A percentile compares a stretch with the other conserved stretches of the same genome.
phyloP scores from a whole-genome alignment of 2,113 vertebrate species.

The Tachuris rubrigastra region DNA sequence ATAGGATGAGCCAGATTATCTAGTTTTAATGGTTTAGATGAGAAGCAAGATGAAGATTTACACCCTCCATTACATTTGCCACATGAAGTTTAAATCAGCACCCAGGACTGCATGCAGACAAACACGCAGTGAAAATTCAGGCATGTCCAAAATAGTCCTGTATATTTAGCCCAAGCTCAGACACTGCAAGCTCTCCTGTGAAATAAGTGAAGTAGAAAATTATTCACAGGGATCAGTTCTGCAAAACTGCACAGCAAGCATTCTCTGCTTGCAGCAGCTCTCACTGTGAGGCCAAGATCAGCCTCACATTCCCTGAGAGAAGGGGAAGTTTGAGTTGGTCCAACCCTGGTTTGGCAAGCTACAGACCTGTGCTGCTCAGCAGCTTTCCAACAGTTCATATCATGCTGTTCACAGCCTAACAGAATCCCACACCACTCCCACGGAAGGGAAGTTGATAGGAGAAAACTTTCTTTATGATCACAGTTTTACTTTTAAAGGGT shows the following conservation, averaged over 20 bases:
- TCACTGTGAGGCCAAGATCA: neutral
- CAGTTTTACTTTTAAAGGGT: neutral
- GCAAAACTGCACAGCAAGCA: neutral
- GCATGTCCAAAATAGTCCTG: neutral
- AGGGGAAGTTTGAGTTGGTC: neutral
- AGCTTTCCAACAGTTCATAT: neutral
- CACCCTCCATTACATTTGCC: neutral
- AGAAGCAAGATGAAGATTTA: conserved; percentile 1
- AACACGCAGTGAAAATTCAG: neutral
- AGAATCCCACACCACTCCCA: too few species aligned
- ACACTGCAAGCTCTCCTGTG: neutral
- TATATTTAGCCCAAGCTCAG: neutral
- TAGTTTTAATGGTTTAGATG: neutral
- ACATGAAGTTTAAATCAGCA: neutral
- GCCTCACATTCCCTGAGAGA: neutral
- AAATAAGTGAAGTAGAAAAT: neutral
- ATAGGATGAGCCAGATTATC: neutral
- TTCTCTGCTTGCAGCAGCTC: neutral
- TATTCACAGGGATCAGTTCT: neutral
- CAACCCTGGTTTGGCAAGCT: neutral
- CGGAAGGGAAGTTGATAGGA: neutral
- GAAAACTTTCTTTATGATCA: neutral
- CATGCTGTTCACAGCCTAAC: neutral
- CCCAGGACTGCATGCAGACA: neutral
- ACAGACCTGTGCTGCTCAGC: neutral